Percentiles rank a stretch among this genome's conserved stretches.
Conservation (phyloP, 2,797 vertebrate species). For the Scolopax bukidnonensis region DNA sequence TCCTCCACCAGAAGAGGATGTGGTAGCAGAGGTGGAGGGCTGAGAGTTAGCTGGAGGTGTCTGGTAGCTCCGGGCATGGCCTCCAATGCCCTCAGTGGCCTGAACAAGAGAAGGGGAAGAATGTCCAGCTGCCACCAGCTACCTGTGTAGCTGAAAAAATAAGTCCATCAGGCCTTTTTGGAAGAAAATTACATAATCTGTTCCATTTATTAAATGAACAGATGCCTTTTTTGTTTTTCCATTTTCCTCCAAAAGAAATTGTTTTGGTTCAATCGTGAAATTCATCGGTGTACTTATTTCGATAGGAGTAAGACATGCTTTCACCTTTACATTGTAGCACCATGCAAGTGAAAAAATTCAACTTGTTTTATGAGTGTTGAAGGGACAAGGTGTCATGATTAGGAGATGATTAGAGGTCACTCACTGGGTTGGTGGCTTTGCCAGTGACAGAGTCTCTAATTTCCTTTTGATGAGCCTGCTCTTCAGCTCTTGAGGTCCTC, state of each 20-base stretch:
- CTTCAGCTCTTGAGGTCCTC: not conserved
- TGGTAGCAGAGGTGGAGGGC: not conserved
- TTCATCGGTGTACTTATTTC: not conserved
- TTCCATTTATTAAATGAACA: not conserved
- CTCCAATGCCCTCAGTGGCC: rapidly evolving
- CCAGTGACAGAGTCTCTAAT: not conserved
- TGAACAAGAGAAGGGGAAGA: not conserved
- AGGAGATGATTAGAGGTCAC: not conserved
- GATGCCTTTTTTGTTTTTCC: not conserved
- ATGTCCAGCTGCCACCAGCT: not conserved
- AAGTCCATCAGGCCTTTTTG: not conserved
- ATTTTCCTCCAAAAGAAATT: not conserved
- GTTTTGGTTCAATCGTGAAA: not conserved
- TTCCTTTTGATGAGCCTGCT: not conserved
- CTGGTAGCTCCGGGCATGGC: not conserved
- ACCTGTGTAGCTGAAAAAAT: not conserved
- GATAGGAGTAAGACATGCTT: not conserved
- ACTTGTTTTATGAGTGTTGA: not conserved
- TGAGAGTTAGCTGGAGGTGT: not conserved
- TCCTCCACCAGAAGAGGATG: not conserved
- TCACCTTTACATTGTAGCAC: not conserved
- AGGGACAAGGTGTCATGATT: rapidly evolving
- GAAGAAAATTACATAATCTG: not conserved
- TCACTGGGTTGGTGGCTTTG: not conserved
- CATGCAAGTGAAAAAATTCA: not conserved